Evolutionary conservation across 2,113 vertebrate species (phyloP), one percentile per base, ranked within the genome.

Genomic region (Festucalex cinctus): DNA sequence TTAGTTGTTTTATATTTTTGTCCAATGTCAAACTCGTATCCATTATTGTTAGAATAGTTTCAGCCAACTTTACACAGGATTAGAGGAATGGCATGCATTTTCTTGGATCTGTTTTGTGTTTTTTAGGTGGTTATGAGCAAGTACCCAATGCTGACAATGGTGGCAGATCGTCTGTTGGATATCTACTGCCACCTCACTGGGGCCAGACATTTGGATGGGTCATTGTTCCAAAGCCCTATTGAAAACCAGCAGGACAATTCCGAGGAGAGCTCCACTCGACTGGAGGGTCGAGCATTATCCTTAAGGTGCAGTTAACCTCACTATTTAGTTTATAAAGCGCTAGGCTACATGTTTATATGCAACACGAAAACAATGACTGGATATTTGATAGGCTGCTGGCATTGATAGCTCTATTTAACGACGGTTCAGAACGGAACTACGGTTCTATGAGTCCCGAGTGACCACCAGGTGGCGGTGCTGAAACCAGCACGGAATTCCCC

Each of bases 201-300:
- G 54, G 93, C 94, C 56, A 94, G 90, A 65, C 95, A 95, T 81
- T 12, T 36, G 12, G 62, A 90, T n/a, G 20, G 44, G 20, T 74
- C 1, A 41, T 64, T 63, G 69, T 70, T 63, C 0, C 0, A 63
- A 22, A 13, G 54, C 41, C 75, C 77, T 1, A 83, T 85, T 0
- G 53, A 70, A 63, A 53, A 64, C 51, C 88, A 90, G 71, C 88
- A 92, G 72, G 59, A 70, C 12, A 84, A 49, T 60, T 68, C 65
- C 69, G 92, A 93, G 58, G 87, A 91, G 24, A 92, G 70, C 70
- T 85, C 77, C 73, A 67, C 76, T 26, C 77, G 76, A 9, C 89
- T 98, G 84, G 97, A 98, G 69, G 95, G 96, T 36, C 88, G 96
- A 85, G 94, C 93, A 1, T 88, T 98, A 1, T 99, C 95, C 66